A percentile compares a stretch with the other conserved stretches of the same genome.
phyloP scores from a whole-genome alignment of 2,888 invertebrate species.

The Melipona beecheii region DNA sequence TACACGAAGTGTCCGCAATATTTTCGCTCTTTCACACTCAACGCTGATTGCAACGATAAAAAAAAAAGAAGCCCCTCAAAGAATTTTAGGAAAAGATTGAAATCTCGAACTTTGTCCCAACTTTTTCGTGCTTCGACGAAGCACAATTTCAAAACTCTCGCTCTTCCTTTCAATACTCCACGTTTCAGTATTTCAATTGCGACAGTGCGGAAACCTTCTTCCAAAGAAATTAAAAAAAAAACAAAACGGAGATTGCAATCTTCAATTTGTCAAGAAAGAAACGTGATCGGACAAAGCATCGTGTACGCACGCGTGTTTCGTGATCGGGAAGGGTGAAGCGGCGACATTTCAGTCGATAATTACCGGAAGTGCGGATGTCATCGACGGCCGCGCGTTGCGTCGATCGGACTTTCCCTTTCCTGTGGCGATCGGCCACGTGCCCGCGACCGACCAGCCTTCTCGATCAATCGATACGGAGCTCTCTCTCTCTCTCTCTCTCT shows the following conservation, averaged over 20 bases:
- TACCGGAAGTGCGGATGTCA: conserved; percentile 24
- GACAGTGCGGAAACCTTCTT: too few species aligned
- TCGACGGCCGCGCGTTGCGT: conserved; percentile 10
- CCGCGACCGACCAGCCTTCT: background rate
- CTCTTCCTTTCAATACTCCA: too few species aligned
- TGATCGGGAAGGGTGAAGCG: background rate
- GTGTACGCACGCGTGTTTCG: background rate
- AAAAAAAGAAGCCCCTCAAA: too few species aligned
- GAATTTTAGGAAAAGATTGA: too few species aligned
- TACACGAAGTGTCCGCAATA: too few species aligned
- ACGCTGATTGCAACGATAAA: too few species aligned
- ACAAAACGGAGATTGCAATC: background rate
- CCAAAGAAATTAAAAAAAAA: background rate
- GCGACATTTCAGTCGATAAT: background rate
- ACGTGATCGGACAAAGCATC: background rate
- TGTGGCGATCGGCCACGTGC: conserved; percentile 4
- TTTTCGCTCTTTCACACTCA: too few species aligned
- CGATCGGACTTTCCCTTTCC: conserved; percentile 30
- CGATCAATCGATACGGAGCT: conserved; percentile 12
- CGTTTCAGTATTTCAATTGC: too few species aligned
- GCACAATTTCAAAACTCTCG: too few species aligned
- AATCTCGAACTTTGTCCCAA: too few species aligned
- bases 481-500: too few species aligned
- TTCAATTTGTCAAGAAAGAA: background rate
- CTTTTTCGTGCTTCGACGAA: too few species aligned